phyloP scores from a whole-genome alignment of 35 echinoderm and acorn worm genomes.

The Acanthaster planci region DNA sequence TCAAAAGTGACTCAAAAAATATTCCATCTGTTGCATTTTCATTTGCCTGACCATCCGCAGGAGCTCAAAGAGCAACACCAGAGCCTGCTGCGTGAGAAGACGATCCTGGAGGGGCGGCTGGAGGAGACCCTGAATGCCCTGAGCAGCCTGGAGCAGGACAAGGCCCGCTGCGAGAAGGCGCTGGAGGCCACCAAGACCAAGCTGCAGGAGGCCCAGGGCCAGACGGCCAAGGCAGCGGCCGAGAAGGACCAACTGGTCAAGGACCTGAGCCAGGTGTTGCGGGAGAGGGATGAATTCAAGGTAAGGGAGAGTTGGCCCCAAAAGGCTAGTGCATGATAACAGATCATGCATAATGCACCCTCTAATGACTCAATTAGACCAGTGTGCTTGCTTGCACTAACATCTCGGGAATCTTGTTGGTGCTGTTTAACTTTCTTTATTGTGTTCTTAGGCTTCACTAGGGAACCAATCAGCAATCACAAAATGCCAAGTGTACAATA shows the following conservation, averaged over 20 bases:
- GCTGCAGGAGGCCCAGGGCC: slow-evolving; percentile 54
- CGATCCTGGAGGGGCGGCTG: slow-evolving; percentile 27
- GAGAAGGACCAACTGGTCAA: slow-evolving; percentile 52
- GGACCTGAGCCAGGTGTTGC: slow-evolving; percentile 36
- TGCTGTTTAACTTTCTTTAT: too few relatives aligned
- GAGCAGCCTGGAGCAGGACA: slow-evolving; percentile 34
- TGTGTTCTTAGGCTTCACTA: too few relatives aligned
- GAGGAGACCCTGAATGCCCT: slow-evolving; percentile 35
- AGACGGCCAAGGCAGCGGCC: slow-evolving; percentile 12
- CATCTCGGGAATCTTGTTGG: too few relatives aligned
- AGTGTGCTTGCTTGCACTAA: too few relatives aligned
- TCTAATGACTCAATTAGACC: too few relatives aligned
- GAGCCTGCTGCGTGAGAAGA: slow-evolving; percentile 62
- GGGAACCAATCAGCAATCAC: too few relatives aligned
- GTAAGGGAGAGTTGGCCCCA: slow-evolving; percentile 6
- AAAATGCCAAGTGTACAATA: too few relatives aligned
- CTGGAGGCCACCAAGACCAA: slow-evolving; percentile 11
- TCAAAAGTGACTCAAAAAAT: too few relatives aligned
- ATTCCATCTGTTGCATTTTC: too few relatives aligned
- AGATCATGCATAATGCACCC: too few relatives aligned
- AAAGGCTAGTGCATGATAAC: too few relatives aligned
- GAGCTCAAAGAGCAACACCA: slow-evolving; percentile 52
- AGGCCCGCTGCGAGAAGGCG: slow-evolving; percentile 25
- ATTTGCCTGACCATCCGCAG: background rate
- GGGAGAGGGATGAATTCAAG: slow-evolving; percentile 66